phyloP scores from a whole-genome alignment of 2,113 vertebrate species.

The Nesoenas mayeri region DNA sequence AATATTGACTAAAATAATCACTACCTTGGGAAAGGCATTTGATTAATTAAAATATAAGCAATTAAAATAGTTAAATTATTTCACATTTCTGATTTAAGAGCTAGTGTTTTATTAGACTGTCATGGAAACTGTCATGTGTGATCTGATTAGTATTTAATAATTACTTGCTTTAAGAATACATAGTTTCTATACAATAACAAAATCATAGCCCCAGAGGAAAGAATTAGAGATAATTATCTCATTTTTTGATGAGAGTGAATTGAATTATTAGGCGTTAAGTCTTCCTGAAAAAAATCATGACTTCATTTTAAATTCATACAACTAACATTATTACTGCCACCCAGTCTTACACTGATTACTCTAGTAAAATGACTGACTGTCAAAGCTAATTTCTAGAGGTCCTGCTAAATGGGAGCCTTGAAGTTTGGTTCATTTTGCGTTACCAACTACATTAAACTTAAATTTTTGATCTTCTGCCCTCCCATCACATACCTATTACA shows the following conservation, averaged over 20 bases:
- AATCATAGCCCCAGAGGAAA: neutral
- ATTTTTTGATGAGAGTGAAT: constrained; percentile 17
- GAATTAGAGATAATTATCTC: constrained; percentile 36
- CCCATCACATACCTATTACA: neutral
- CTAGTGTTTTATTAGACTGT: constrained; percentile 19
- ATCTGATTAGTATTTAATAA: constrained; percentile 22
- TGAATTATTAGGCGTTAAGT: constrained; percentile 38
- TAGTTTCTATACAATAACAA: neutral
- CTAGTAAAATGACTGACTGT: neutral
- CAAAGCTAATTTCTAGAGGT: neutral
- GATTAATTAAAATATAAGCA: constrained; percentile 3
- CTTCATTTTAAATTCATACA: constrained; percentile 38
- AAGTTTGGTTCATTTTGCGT: neutral
- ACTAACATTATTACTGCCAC: constrained; percentile 8
- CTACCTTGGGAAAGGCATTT: neutral
- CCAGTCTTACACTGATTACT: neutral
- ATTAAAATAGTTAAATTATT: constrained; percentile 33
- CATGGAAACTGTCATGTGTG: neutral
- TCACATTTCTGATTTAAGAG: constrained; percentile 5
- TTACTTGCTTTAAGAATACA: neutral
- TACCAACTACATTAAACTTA: neutral
- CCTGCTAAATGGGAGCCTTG: neutral
- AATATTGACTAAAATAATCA: constrained; percentile 35
- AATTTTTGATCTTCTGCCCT: neutral
- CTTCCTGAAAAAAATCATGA: constrained; percentile 12